Conservation (phyloP, 2,797 vertebrate genomes). For the Sebastes hopkinsi region DNA sequence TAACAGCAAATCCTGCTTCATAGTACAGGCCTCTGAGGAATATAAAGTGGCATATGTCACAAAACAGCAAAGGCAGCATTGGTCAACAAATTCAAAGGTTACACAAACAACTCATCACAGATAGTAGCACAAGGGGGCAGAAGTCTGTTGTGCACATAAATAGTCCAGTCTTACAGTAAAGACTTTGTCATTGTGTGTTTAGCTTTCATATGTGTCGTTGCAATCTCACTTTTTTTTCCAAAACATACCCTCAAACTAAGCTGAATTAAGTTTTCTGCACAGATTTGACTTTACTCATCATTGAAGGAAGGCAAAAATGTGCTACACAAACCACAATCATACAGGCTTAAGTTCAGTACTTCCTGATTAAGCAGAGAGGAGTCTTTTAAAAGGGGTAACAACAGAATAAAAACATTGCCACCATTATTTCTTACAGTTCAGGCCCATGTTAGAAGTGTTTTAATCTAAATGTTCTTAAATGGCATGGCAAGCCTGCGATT, state of each 20-base stretch:
- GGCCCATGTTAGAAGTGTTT: background rate
- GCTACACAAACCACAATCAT: background rate
- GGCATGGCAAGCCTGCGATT: background rate
- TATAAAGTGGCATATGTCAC: background rate
- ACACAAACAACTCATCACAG: conserved; percentile 21
- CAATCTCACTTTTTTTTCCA: background rate
- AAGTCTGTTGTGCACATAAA: background rate
- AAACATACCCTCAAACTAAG: background rate
- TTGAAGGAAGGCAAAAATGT: background rate
- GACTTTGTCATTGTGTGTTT: background rate
- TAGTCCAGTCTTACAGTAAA: background rate
- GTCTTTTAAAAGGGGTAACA: background rate
- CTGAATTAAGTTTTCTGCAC: background rate
- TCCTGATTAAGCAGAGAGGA: conserved; percentile 51
- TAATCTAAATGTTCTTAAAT: background rate
- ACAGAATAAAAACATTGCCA: background rate
- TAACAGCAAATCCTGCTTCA: no score
- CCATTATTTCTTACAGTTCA: background rate
- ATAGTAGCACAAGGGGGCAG: background rate
- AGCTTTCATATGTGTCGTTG: background rate
- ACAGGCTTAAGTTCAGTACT: background rate
- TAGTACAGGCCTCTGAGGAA: background rate
- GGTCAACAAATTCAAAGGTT: conserved; percentile 48
- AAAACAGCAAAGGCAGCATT: background rate
- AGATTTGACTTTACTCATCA: background rate